Evolutionary conservation across 1,140 invertebrate species (phyloP).

Genomic region (Daktulosphaira vitifoliae): DNA sequence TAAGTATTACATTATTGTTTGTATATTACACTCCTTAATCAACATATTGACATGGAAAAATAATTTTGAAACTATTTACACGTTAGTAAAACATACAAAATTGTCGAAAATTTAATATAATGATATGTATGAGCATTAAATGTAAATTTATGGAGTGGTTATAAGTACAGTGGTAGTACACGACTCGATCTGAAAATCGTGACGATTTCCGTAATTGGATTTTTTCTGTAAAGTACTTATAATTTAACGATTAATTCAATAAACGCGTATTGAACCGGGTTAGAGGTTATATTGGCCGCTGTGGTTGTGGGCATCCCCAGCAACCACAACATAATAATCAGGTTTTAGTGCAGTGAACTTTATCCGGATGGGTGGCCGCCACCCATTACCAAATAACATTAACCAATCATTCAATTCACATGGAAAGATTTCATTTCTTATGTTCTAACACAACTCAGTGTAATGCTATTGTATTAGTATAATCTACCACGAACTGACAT

Average conservation of each 20-base stretch:
- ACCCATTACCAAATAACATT: conserved; percentile 6
- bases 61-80: too few species aligned
- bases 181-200: neutral
- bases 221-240: neutral
- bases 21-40: too few species aligned
- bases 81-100: too few species aligned
- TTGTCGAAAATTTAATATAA: too few species aligned
- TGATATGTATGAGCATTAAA: too few species aligned
- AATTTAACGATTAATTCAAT: conserved; percentile 23
- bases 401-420: conserved; percentile 9
- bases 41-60: too few species aligned
- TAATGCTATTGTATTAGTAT: too few species aligned
- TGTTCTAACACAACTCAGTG: too few species aligned
- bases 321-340: conserved; percentile 4
- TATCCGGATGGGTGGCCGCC: conserved; percentile 20
- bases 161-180: too few species aligned
- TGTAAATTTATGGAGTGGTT: too few species aligned
- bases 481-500: too few species aligned
- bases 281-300: conserved; percentile 3
- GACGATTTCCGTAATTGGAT: conserved; percentile 5
- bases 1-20: too few species aligned
- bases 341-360: conserved; percentile 27
- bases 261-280: conserved; percentile 12
- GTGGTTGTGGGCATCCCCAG: neutral
- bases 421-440: neutral